A percentile compares a stretch with the other conserved stretches of the same genome.
phyloP scores from a whole-genome alignment of 2,888 invertebrate genomes.

The Apotomis turbidana region DNA sequence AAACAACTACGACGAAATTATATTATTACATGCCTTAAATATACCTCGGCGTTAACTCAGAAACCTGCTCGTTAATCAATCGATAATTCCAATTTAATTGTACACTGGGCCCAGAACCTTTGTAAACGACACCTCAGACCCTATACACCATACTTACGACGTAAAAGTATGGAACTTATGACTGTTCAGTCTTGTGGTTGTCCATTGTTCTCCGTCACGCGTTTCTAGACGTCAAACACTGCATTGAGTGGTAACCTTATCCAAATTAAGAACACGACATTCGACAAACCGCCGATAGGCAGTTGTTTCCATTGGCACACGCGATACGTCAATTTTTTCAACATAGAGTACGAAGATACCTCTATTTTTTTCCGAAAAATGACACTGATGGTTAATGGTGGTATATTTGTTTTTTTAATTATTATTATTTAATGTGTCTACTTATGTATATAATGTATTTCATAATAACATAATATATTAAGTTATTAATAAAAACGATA shows the following conservation, averaged over 20 bases:
- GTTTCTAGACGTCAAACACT: slow-evolving; percentile 51
- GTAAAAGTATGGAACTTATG: slow-evolving; percentile 1
- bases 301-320: slow-evolving; percentile 50
- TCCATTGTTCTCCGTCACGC: slow-evolving; percentile 60
- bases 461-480: no score
- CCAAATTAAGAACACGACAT: slow-evolving; percentile 66
- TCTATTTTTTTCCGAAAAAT: no score
- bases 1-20: background rate
- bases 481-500: no score
- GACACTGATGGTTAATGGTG: no score
- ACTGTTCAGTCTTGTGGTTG: slow-evolving; percentile 2
- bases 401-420: no score
- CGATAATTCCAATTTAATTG: slow-evolving; percentile 52
- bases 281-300: slow-evolving; percentile 46
- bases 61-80: slow-evolving; percentile 52
- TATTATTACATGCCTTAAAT: background rate
- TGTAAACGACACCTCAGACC: slow-evolving; percentile 18
- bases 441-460: no score
- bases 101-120: slow-evolving; percentile 29
- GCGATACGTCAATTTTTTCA: slow-evolving; percentile 31
- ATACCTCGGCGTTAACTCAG: background rate
- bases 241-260: slow-evolving; percentile 66
- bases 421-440: no score
- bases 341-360: no score
- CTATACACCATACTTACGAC: background rate